These are phyloP conservation scores for Aegotheles bennettii DNA, from an alignment of 2,113 vertebrate species.

Conservation along the genomic window DNA sequence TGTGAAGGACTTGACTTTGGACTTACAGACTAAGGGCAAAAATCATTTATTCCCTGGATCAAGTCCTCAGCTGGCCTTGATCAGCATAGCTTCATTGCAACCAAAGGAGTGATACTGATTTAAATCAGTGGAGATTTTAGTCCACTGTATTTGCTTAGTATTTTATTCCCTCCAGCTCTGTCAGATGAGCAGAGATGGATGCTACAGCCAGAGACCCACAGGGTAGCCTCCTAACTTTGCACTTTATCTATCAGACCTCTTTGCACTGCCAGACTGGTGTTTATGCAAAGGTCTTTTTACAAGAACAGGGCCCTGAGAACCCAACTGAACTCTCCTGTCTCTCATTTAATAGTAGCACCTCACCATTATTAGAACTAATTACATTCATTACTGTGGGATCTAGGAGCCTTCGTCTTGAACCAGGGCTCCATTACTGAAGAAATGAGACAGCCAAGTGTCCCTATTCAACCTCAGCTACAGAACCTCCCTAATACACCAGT, in stretches of 20 bases:
- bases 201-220: not conserved
- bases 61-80: not conserved
- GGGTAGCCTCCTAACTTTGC: not conserved
- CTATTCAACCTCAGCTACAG: not conserved
- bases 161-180: not conserved
- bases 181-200: not conserved
- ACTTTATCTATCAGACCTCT: not conserved
- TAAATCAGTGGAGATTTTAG: not conserved
- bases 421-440: not conserved
- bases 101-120: not conserved
- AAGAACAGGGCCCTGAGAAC: not conserved
- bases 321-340: not conserved
- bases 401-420: not conserved
- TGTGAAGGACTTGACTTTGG: constrained; percentile 30
- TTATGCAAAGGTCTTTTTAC: too few relatives aligned
- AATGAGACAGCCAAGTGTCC: not conserved
- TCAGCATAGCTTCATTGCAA: not conserved
- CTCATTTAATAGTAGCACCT: not conserved
- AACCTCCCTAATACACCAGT: not conserved
- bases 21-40: not conserved
- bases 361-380: constrained; percentile 43
- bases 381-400: not conserved
- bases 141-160: not conserved
- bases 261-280: not conserved
- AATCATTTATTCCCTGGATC: not conserved